Evolutionary conservation across 92 coral and sea anemone genomes (phyloP), one percentile per base, ranked within the genome.

Genomic region (Epizoanthus stellaris): DNA sequence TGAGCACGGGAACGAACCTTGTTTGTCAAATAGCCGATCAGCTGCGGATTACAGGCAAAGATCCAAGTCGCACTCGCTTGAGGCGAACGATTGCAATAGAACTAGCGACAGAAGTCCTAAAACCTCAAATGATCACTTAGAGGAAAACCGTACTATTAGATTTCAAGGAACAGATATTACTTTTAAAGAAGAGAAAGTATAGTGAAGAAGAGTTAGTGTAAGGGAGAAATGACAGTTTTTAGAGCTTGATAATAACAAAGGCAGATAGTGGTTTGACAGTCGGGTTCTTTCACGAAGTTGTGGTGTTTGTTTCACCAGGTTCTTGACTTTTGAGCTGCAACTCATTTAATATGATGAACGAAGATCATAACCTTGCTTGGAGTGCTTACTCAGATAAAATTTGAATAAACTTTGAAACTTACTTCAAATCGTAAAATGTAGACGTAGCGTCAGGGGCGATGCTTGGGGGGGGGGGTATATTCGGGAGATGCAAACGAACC

Each of bases 81-180:
- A 76, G 47, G 40, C 30, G 9, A 6, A 59, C 0, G 69, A 59
- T 17, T 40, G 5, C 40, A 59, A 3, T 54, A 60, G 82, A 58
- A 38, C 69, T 76, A 76, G 7, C 13, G 83, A 64, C 12, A 57
- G 17, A 6, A 79, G 38, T 6, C 56, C 61, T 4, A 21, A 70
- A 12, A 79, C 23, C 14, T 79, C 73, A 13, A 43, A 64, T 45
- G 83, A 79, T 45, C 43, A 43, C 8, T 45, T 25, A 23, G 67
- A 64, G 5, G 40, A 52, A 11, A 52, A 42, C 14, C 67, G 72
- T 12, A 79, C 60, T 6, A 59, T 63, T 79, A 63, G 23, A 25
- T 62, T 79, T 61, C 42, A 47, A 61, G 83, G 83, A 61, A 79
- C 72, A 63, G 83, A 57, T 21, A 42, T 79, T 17, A 42, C 72